Evolutionary conservation across 2,797 vertebrate genomes (phyloP).

Genomic region (Lerista edwardsae): DNA sequence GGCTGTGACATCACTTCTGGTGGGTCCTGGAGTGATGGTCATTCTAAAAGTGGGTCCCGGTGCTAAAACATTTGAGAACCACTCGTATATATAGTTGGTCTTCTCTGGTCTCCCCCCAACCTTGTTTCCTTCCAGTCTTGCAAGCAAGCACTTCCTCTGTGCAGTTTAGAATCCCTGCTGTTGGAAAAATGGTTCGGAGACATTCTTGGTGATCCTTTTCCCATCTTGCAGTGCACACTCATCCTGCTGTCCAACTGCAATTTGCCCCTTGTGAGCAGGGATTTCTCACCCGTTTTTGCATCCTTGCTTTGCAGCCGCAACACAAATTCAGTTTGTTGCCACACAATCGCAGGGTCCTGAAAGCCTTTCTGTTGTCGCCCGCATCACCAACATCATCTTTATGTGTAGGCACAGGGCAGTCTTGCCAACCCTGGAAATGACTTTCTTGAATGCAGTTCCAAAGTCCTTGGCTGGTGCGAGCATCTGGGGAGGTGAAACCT

Average conservation of each 20-base stretch:
- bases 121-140: not conserved
- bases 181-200: not conserved
- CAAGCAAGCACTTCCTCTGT: not conserved
- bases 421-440: not conserved
- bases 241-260: not conserved
- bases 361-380: not conserved
- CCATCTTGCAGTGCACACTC: not conserved
- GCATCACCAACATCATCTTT: too few species aligned
- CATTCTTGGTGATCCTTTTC: not conserved
- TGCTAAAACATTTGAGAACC: too few species aligned
- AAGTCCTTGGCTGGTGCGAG: not conserved
- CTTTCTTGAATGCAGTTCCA: not conserved
- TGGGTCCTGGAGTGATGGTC: too few species aligned
- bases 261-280: not conserved
- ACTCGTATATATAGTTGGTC: not conserved
- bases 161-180: not conserved
- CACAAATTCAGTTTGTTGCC: not conserved
- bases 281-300: not conserved
- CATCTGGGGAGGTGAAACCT: not conserved
- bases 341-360: too few species aligned
- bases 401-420: not conserved
- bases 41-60: too few species aligned
- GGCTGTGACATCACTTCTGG: too few species aligned
- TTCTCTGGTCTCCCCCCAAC: too few species aligned
- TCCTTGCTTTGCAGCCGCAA: too few species aligned